Evolutionary conservation across 2,888 invertebrate genomes (phyloP).

Genomic region (Portevinia maculata): DNA sequence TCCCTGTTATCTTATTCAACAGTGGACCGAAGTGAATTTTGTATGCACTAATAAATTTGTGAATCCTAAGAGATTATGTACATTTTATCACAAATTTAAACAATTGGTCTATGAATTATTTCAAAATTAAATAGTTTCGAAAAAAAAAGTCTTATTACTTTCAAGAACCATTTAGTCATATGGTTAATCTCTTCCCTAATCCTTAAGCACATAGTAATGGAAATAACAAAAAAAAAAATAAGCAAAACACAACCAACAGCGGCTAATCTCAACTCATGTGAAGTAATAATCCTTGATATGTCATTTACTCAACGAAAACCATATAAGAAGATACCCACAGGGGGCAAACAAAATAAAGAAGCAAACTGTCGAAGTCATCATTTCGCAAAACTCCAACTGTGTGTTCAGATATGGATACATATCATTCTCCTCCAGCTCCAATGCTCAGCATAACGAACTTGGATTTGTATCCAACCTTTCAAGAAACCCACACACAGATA

Average conservation of each 20-base stretch:
- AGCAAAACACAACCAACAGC: slow-evolving; percentile 25
- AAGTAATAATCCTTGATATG: slow-evolving; percentile 62
- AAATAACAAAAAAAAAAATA: neutral
- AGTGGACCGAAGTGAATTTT: no score
- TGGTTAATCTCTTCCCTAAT: neutral
- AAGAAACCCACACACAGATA: no score
- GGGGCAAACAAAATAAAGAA: slow-evolving; percentile 10
- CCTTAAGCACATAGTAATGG: neutral
- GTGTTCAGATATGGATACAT: slow-evolving; percentile 15
- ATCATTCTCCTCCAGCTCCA: neutral
- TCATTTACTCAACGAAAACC: slow-evolving; percentile 44
- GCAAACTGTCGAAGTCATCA: slow-evolving; percentile 45
- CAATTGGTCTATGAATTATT: no score
- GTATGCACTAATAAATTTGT: no score
- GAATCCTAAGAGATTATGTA: no score
- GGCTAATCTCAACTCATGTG: slow-evolving; percentile 48
- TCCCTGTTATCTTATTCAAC: no score
- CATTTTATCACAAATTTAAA: no score
- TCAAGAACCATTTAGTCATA: no score
- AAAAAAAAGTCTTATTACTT: no score
- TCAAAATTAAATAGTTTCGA: no score
- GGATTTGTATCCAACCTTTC: no score
- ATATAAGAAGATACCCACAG: neutral
- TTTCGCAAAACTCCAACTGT: slow-evolving; percentile 15
- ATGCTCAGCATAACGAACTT: no score